A percentile compares a stretch with the other conserved stretches of the same genome.
Conservation (phyloP, 2,113 vertebrate species). For the Manacus vitellinus region DNA sequence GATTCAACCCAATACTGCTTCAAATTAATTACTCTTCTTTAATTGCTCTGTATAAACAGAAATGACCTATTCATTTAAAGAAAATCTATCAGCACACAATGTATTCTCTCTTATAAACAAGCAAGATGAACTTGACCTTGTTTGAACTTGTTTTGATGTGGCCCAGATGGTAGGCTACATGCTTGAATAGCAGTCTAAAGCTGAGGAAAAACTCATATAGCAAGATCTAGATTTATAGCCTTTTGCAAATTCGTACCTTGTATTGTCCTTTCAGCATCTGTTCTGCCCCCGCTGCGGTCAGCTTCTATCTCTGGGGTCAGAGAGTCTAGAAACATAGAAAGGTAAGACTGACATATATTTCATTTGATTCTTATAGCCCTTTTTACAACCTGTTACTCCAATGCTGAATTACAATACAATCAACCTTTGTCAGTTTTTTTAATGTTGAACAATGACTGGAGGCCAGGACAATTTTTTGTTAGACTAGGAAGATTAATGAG, state of each 20-base stretch:
- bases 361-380: slow-evolving; percentile 72
- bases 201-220: slow-evolving; percentile 91
- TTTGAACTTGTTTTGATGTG: slow-evolving; percentile 90
- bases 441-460: slow-evolving; percentile 73
- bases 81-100: slow-evolving; percentile 80
- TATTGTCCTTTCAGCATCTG: slow-evolving; percentile 99
- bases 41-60: slow-evolving; percentile 78
- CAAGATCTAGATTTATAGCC: slow-evolving; percentile 94
- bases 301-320: slow-evolving; percentile 99
- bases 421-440: slow-evolving; percentile 73
- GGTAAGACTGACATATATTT: slow-evolving; percentile 84
- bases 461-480: slow-evolving; percentile 58
- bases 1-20: slow-evolving; percentile 64
- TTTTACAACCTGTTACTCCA: slow-evolving; percentile 76
- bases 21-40: slow-evolving; percentile 78
- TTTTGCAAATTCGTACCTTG: slow-evolving; percentile 98
- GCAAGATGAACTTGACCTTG: slow-evolving; percentile 95
- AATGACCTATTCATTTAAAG: slow-evolving; percentile 81
- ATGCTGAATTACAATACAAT: slow-evolving; percentile 74
- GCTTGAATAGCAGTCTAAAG: slow-evolving; percentile 94
- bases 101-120: slow-evolving; percentile 80
- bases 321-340: slow-evolving; percentile 94
- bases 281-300: slow-evolving; percentile 98
- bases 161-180: slow-evolving; percentile 98
- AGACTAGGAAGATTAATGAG: slow-evolving; percentile 60